A percentile compares a stretch with the other conserved stretches of the same genome.
These are phyloP conservation scores for Dyspetes luteomarginatus DNA, from an alignment of 2,888 invertebrate genomes.

Conservation along the genomic window DNA sequence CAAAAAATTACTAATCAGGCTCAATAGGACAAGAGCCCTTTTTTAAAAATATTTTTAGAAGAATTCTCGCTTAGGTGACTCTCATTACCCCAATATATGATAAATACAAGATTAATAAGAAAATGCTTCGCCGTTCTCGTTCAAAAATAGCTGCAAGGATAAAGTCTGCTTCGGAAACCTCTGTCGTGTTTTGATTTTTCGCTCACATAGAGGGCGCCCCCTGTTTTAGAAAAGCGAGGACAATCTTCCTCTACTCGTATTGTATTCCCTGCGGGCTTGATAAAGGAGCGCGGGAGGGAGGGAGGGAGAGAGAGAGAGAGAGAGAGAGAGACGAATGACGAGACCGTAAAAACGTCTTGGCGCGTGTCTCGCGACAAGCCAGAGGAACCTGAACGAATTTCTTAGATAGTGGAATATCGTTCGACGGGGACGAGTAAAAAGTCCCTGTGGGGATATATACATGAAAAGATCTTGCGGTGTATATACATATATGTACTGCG, in stretches of 20 bases:
- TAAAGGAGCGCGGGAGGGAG: background rate
- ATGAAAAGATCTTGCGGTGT: background rate
- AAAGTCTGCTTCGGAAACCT: no score
- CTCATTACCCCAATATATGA: no score
- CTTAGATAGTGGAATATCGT: constrained; percentile 44
- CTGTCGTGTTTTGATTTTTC: background rate
- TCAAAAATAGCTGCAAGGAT: no score
- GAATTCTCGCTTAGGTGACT: no score
- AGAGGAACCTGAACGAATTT: constrained; percentile 45
- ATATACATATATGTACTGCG: background rate
- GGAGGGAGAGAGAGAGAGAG: no score
- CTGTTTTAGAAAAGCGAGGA: background rate
- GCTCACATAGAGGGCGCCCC: background rate
- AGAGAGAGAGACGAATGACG: constrained; percentile 9
- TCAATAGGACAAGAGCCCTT: no score
- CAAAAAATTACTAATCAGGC: no score
- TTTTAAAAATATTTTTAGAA: no score
- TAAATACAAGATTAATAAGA: no score
- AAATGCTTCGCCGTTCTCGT: no score
- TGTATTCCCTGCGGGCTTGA: constrained; percentile 14
- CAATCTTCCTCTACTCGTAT: background rate
- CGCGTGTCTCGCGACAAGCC: constrained; percentile 39
- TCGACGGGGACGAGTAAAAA: constrained; percentile 11
- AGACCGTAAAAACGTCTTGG: constrained; percentile 54
- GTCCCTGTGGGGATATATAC: background rate